Evolutionary conservation across 1,140 invertebrate species (phyloP).

Genomic region (Nasonia giraulti): DNA sequence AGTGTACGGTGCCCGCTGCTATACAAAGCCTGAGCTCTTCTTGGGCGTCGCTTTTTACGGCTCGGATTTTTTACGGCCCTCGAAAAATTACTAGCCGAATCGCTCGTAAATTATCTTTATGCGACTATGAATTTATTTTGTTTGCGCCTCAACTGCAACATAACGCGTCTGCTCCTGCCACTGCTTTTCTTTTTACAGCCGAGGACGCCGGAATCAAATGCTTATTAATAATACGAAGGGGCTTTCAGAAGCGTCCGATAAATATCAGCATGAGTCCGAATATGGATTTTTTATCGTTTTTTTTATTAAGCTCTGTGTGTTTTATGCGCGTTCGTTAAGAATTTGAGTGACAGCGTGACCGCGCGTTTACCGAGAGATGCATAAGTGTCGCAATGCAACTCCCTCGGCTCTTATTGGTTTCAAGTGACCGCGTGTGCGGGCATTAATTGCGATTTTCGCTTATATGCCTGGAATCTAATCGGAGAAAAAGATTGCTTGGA

Average conservation of each 20-base stretch:
- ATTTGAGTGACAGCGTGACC: background rate
- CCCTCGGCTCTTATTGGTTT: background rate
- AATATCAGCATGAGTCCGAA: background rate
- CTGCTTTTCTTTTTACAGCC: background rate
- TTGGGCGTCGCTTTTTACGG: background rate
- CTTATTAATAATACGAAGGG: background rate
- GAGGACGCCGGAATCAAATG: background rate
- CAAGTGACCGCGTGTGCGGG: no score
- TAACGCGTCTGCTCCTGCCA: background rate
- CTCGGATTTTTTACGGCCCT: slow-evolving; percentile 17
- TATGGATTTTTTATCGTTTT: background rate
- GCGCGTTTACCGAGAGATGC: background rate
- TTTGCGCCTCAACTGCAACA: background rate
- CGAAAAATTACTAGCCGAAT: slow-evolving; percentile 38
- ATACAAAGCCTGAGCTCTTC: background rate
- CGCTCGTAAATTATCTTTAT: slow-evolving; percentile 47
- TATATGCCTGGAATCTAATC: background rate
- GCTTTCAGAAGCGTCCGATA: background rate
- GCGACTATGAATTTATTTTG: slow-evolving; percentile 39
- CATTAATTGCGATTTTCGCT: slow-evolving; percentile 33
- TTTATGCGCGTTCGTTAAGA: background rate
- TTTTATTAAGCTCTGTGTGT: background rate
- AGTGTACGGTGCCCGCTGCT: no score
- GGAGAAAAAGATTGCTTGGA: background rate
- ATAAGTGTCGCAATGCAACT: background rate